Base-by-base conservation (phyloP, 2,888 invertebrate genomes). In the Maniola hyperantus region DNA sequence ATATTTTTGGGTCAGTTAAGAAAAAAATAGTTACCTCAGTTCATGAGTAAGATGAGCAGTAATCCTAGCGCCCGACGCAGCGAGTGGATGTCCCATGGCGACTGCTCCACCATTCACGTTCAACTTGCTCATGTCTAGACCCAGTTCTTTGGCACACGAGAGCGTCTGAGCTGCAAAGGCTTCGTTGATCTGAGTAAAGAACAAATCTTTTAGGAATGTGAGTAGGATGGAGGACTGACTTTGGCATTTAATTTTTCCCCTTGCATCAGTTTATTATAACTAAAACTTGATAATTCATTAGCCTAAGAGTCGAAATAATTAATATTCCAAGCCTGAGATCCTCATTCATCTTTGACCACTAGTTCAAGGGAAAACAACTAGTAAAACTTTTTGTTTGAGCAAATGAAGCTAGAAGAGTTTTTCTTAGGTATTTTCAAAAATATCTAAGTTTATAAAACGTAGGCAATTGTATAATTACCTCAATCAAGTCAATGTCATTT, bases 91-190 rank as follows among this genome's bases (percentile, higher is more conserved):
- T n/a, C 99, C 99, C 63, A 99, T 82, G 18, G 99, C 98, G 80
- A 99, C 98, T 73, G 99, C 99, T 60, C 99, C 99, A 10, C 99
- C 99, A 88, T 98, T 96, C 15, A 98, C 96, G 87, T 99, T 99
- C 75, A 99, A 90, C 83, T 97, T 98, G 72, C 95, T 95, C 68
- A 95, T 87, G 84, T 99, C 97, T 68, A 99, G 87, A 70, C 96
- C 95, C 55, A 99, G 93, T 59, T 97, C 98, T 81, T 97, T 97
- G 57, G 96, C 96, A 76, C 99, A 99, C 0, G 99, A 95, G 65
- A 99, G 90, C 2, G 97, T 97, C 91, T 99, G 99, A 0, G 99
- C 97, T 57, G 96, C 98, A 93, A 99, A 99, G 0, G 99, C 99
- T 91, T 99, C 99, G 89, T 99, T 99, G 76, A 99, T 98, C 98